Base-by-base conservation (phyloP, 2,113 vertebrate genomes). In the human region DNA sequence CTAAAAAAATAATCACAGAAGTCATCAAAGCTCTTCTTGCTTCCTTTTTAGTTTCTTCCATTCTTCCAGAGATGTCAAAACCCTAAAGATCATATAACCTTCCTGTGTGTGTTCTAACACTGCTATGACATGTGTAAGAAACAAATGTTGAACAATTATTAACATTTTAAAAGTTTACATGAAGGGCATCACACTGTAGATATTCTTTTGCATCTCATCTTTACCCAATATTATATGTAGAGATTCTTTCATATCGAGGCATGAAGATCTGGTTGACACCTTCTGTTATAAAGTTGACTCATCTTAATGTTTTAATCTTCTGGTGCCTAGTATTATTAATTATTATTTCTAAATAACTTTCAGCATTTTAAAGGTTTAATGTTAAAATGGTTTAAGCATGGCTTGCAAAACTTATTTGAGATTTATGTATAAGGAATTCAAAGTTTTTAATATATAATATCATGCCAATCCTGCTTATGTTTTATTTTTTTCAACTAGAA, bases 401-500 rank as follows among this genome's bases (percentile, higher is more conserved):
- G n/a, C 72, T 97, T 81, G 50, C 45, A 89, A 93, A 81, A 13
- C 22, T 61, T 90, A 43, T 86, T 84, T 82, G 27, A 12, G 81
- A 88, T 95, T 93, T 83, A 6, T 83, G 4, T 13, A 8, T 76
- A 81, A 96, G 12, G 40, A 76, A 79, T 61, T 25, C 35, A 68
- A 45, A 64, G 16, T 52, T 96, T 48, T 96, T 89, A 78, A 73
- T 57, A 48, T 72, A 50, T 89, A 13, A 55, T 68, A 55, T 3
- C 17, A 17, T 94, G 32, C 40, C 25, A 93, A 25, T 55, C 23
- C 40, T 81, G 13, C 59, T 81, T 83, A 52, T 94, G 6, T 48
- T 89, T 96, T 70, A 30, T 90, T 90, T 88, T 89, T 85, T 81
- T 66, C 59, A 83, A 30, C 25, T 93, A 75, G n/a, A 81, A 95